phyloP scores from a whole-genome alignment of 2,888 invertebrate genomes.

The Epistrophe eligans region DNA sequence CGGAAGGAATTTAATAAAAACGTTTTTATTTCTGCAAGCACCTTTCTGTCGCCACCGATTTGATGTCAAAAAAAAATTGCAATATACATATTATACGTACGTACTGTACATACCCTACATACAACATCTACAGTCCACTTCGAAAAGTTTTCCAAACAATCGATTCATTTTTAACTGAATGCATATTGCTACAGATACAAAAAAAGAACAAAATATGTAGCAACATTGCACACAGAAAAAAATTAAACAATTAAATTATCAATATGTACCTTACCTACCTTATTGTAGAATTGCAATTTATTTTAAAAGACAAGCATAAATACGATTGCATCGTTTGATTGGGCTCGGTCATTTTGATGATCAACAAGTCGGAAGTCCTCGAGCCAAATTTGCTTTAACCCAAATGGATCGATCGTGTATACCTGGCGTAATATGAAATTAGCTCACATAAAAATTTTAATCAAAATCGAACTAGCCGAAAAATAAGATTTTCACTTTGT shows the following conservation, averaged over 20 bases:
- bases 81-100: background rate
- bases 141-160: background rate
- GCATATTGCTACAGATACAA: background rate
- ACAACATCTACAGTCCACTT: background rate
- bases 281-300: background rate
- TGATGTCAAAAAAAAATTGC: constrained; percentile 4
- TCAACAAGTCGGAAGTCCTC: too few relatives aligned
- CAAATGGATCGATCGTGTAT: too few relatives aligned
- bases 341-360: too few relatives aligned
- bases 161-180: background rate
- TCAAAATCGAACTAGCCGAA: too few relatives aligned
- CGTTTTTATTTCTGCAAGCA: constrained; percentile 9
- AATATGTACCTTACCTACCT: background rate
- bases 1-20: constrained; percentile 33
- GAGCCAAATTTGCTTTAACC: too few relatives aligned
- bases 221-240: background rate
- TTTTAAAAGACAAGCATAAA: background rate
- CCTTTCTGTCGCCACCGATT: constrained; percentile 28
- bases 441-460: too few relatives aligned
- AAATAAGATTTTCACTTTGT: too few relatives aligned
- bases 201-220: background rate
- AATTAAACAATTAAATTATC: constrained; percentile 1
- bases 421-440: too few relatives aligned
- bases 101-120: too few relatives aligned
- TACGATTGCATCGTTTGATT: too few relatives aligned